These are phyloP conservation scores for Eulemur albifrons DNA, from an alignment of 2,797 vertebrate genomes.

Conservation along the genomic window DNA sequence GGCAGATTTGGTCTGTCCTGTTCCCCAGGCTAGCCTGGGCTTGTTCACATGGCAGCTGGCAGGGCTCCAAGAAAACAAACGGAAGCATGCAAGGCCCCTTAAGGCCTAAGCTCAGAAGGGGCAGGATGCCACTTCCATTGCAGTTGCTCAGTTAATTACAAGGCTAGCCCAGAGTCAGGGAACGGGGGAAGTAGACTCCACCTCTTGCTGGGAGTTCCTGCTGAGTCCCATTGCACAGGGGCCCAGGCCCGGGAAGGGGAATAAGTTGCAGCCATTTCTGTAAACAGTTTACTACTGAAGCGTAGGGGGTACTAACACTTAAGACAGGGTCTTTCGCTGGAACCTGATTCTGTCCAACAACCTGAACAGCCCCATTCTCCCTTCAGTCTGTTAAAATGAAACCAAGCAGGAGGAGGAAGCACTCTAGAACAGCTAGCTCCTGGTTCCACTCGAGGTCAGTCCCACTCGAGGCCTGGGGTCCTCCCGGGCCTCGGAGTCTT, in stretches of 20 bases:
- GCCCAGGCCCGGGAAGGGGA: rapidly evolving
- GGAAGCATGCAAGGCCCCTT: neutral
- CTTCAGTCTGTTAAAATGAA: rapidly evolving
- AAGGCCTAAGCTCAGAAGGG: neutral
- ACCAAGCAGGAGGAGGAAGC: neutral
- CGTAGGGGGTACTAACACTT: neutral
- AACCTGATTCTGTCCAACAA: neutral
- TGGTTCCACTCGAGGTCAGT: neutral
- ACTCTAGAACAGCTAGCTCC: rapidly evolving
- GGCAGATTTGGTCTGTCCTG: neutral
- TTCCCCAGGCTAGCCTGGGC: neutral
- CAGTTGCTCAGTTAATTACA: neutral
- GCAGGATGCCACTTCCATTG: neutral
- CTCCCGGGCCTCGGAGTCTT: neutral
- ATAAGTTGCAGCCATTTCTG: neutral
- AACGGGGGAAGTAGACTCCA: rapidly evolving
- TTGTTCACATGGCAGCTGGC: neutral
- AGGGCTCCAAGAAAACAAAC: neutral
- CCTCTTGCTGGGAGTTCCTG: neutral
- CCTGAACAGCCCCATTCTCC: neutral
- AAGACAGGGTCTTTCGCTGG: neutral
- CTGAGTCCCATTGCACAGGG: neutral
- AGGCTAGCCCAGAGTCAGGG: neutral
- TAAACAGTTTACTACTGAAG: neutral
- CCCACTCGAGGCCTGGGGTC: neutral